phyloP scores from a whole-genome alignment of 2,797 vertebrate genomes.

The Scyliorhinus canicula region DNA sequence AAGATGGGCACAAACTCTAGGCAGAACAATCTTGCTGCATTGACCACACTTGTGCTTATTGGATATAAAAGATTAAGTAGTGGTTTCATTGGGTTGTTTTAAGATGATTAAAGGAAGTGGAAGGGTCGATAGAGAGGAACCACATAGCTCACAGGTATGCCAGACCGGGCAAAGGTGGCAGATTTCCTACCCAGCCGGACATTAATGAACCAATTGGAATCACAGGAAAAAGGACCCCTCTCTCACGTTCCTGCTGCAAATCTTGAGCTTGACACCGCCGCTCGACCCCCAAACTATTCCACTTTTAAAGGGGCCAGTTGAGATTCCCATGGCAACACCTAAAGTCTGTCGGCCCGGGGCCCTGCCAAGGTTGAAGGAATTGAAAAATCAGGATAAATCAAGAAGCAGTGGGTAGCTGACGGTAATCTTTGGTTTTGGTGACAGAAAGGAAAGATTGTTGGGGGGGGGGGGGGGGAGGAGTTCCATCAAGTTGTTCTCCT shows the following conservation, averaged over 20 bases:
- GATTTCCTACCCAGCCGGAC: too few species aligned
- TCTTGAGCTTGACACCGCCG: too few species aligned
- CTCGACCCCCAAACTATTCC: not conserved
- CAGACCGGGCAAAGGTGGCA: too few species aligned
- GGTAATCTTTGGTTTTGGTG: not conserved
- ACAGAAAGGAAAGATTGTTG: not conserved
- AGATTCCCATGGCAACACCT: not conserved
- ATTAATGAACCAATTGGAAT: too few species aligned
- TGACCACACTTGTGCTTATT: not conserved
- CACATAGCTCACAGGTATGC: too few species aligned
- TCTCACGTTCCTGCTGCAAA: not conserved
- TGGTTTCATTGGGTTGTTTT: not conserved
- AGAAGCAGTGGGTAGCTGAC: not conserved
- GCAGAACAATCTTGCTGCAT: not conserved
- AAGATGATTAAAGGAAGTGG: not conserved
- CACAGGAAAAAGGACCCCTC: not conserved
- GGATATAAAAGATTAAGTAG: not conserved
- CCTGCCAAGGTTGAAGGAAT: not conserved
- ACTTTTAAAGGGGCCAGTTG: not conserved
- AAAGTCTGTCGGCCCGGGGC: not conserved
- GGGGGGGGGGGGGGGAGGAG: not conserved
- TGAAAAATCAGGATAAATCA: not conserved
- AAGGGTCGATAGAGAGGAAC: not conserved
- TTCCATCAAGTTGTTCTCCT: not conserved
- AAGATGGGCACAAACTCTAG: not conserved